Conservation (phyloP, 2,888 invertebrate genomes). For the Drosophila seclusa region DNA sequence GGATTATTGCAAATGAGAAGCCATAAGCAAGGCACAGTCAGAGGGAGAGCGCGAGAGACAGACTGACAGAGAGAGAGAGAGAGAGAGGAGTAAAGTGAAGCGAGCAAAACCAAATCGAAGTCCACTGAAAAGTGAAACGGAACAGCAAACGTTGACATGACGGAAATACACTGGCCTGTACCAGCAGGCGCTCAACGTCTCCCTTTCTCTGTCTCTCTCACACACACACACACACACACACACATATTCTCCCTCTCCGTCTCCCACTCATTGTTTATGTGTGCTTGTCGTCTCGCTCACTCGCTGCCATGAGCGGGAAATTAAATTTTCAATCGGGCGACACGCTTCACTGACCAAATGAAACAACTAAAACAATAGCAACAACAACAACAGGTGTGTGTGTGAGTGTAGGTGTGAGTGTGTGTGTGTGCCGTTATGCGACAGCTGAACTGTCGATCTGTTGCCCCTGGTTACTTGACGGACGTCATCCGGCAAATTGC, state of each 20-base stretch:
- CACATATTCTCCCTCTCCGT: too few relatives aligned
- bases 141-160: slow-evolving; percentile 53
- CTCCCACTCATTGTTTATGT: neutral
- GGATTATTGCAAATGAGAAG: slow-evolving; percentile 74
- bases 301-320: slow-evolving; percentile 71
- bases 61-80: neutral
- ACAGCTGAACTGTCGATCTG: neutral
- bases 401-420: neutral
- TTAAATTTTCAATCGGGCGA: slow-evolving; percentile 78
- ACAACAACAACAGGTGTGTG: slow-evolving; percentile 13
- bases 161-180: slow-evolving; percentile 68
- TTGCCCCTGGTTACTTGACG: neutral
- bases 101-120: slow-evolving; percentile 43
- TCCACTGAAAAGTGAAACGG: slow-evolving; percentile 45
- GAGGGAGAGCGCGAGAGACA: neutral
- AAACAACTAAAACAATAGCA: slow-evolving; percentile 37
- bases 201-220: neutral
- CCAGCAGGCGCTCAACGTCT: neutral
- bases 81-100: neutral
- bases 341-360: slow-evolving; percentile 66
- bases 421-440: neutral
- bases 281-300: neutral
- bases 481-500: slow-evolving; percentile 1
- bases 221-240: neutral
- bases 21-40: slow-evolving; percentile 42